phyloP scores from a whole-genome alignment of 1,140 invertebrate genomes.

The Sycobia sp. region DNA sequence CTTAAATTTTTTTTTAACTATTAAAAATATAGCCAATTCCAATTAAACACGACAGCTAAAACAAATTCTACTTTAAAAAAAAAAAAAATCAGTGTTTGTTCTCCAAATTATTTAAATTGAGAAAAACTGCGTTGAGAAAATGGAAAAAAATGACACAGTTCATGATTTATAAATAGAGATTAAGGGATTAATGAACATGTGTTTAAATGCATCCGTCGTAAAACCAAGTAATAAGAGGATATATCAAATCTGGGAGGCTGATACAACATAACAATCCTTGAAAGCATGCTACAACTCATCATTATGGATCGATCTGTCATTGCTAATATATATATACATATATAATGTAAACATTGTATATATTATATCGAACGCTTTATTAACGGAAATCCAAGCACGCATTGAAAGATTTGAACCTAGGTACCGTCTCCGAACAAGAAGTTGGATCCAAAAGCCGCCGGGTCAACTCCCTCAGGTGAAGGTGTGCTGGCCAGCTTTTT shows the following conservation, averaged over 20 bases:
- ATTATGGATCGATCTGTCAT: constrained; percentile 35
- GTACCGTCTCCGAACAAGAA: constrained; percentile 60
- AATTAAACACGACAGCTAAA: too few species aligned
- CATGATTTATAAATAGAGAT: too few species aligned
- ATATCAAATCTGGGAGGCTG: not conserved
- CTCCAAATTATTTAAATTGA: too few species aligned
- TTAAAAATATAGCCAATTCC: too few species aligned
- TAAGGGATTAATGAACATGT: constrained; percentile 17
- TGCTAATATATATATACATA: constrained; percentile 10
- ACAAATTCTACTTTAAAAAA: too few species aligned
- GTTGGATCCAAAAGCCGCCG: constrained; percentile 54
- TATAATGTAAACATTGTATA: too few species aligned
- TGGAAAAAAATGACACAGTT: too few species aligned
- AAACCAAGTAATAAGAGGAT: constrained; percentile 9
- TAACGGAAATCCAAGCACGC: constrained; percentile 35
- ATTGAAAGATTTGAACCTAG: constrained; percentile 43
- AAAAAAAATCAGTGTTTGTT: too few species aligned
- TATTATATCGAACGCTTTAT: too few species aligned
- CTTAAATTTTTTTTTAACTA: too few species aligned
- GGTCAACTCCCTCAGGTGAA: constrained; percentile 78
- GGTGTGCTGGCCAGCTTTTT: constrained; percentile 97
- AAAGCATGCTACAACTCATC: constrained; percentile 34
- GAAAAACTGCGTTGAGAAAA: too few species aligned
- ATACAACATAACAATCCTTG: constrained; percentile 3
- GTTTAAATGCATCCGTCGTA: constrained; percentile 20